Evolutionary conservation across 2,888 invertebrate genomes (phyloP).

Genomic region (Malacosoma neustria): DNA sequence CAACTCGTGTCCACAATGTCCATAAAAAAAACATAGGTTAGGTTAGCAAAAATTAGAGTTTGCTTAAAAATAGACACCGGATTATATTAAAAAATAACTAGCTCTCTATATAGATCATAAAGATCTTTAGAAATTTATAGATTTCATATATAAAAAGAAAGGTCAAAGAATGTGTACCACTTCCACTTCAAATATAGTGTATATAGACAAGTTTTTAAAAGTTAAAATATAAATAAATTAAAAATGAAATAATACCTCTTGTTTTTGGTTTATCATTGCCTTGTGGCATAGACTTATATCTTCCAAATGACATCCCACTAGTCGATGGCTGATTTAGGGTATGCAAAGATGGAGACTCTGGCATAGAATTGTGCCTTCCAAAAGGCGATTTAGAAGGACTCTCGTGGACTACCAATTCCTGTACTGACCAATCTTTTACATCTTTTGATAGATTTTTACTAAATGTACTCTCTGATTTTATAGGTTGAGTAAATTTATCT

Average conservation of each 20-base stretch:
- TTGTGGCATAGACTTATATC: slow-evolving; percentile 64
- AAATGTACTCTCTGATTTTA: slow-evolving; percentile 11
- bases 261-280: slow-evolving; percentile 30
- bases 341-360: slow-evolving; percentile 48
- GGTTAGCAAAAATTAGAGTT: neutral
- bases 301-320: slow-evolving; percentile 53
- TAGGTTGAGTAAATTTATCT: slow-evolving; percentile 53
- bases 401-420: slow-evolving; percentile 38
- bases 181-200: too few species aligned
- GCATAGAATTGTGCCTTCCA: slow-evolving; percentile 61
- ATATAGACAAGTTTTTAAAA: neutral
- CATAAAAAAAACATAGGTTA: slow-evolving; percentile 1
- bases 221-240: neutral
- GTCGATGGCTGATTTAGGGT: slow-evolving; percentile 44
- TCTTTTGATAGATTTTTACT: slow-evolving; percentile 19
- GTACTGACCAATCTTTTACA: slow-evolving; percentile 33
- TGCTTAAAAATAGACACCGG: too few species aligned
- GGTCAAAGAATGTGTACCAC: too few species aligned
- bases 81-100: too few species aligned
- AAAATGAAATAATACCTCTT: slow-evolving; percentile 19
- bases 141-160: too few species aligned
- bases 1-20: too few species aligned
- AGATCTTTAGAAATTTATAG: too few species aligned
- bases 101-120: too few species aligned
- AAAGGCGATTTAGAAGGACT: slow-evolving; percentile 47